Evolutionary conservation across 1,140 invertebrate species (phyloP).

Genomic region (Radopholus similis): DNA sequence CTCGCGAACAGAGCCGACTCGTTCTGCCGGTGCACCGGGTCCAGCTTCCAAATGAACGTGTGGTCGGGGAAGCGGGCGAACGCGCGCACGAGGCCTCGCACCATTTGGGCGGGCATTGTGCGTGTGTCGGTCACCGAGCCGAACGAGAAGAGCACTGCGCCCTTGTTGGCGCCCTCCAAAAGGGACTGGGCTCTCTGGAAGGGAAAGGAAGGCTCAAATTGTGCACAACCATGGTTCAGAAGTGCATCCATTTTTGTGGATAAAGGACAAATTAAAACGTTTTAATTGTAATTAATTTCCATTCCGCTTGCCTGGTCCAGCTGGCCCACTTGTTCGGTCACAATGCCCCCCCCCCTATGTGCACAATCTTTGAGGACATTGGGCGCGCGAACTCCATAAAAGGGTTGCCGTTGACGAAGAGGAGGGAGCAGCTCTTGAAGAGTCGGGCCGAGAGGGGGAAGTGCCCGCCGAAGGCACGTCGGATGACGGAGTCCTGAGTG

Average conservation of each 20-base stretch:
- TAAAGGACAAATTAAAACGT: too few relatives aligned
- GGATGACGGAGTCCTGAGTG: constrained; percentile 12
- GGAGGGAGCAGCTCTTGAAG: constrained; percentile 3
- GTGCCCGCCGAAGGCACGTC: neutral
- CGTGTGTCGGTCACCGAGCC: constrained; percentile 28
- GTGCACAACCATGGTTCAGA: too few relatives aligned
- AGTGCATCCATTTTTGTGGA: too few relatives aligned
- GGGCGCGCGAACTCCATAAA: constrained; percentile 19
- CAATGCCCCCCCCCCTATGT: constrained; percentile 22
- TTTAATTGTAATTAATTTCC: neutral
- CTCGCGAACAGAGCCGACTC: neutral
- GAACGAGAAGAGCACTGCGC: constrained; percentile 27
- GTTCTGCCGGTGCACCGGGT: neutral
- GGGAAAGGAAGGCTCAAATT: neutral
- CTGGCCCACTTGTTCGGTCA: neutral
- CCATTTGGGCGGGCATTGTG: constrained; percentile 13
- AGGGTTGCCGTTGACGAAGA: constrained; percentile 23
- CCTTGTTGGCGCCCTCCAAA: constrained; percentile 15
- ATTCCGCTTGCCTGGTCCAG: constrained; percentile 7
- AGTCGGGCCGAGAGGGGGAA: constrained; percentile 12
- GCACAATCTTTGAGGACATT: constrained; percentile 20
- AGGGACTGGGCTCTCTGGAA: neutral
- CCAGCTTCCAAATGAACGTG: constrained; percentile 29
- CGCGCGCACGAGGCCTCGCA: constrained; percentile 5
- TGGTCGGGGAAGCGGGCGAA: constrained; percentile 14